Base-by-base conservation (phyloP, 2,888 invertebrate species). In the Protodeltote pygarga region DNA sequence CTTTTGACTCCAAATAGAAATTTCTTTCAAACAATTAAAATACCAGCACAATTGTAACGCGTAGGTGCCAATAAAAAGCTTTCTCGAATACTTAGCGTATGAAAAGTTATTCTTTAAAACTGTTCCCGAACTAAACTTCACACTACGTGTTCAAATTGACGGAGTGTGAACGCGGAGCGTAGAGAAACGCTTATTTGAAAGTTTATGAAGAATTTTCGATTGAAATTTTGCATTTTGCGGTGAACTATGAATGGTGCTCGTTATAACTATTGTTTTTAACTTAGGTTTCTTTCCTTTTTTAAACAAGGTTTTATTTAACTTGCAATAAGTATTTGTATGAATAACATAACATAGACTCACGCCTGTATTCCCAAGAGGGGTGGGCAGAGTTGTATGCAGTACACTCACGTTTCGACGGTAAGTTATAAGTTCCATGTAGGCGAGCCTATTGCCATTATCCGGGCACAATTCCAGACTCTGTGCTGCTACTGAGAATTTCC, bases 61-160 rank as follows among this genome's bases (percentile, higher is more conserved):
- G n/a, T n/a, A n/a, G n/a, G 34, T 37, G 37, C 37, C 40, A 33
- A 59, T 59, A 23, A 32, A 57, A 57, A 46, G 47, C 60, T 52
- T 57, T 46, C 52, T 40, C 31, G n/a, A 19, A 19, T 6, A 19
- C 5, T 9, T 40, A 41, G 44, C 32, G 41, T 55, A 21, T 55
- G 53, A 42, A 59, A 60, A 65, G 57, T 53, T 59, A 58, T 53
- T 59, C 51, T 57, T 65, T 46, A 17, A 39, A 33, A 24, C 61
- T 65, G 21, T 63, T 63, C 48, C 37, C 21, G 35, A 63, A 60
- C 51, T 48, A 45, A 63, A 63, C 42, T 64, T 49, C 52, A 57
- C 65, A 57, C 63, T 57, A 61, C 45, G 57, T 44, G 41, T 45
- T 61, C 57, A 64, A 65, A 64, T 64, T 64, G 64, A 65, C 58